Base-by-base conservation (phyloP, 2,113 vertebrate genomes). In the Ivindomyrus marchei region DNA sequence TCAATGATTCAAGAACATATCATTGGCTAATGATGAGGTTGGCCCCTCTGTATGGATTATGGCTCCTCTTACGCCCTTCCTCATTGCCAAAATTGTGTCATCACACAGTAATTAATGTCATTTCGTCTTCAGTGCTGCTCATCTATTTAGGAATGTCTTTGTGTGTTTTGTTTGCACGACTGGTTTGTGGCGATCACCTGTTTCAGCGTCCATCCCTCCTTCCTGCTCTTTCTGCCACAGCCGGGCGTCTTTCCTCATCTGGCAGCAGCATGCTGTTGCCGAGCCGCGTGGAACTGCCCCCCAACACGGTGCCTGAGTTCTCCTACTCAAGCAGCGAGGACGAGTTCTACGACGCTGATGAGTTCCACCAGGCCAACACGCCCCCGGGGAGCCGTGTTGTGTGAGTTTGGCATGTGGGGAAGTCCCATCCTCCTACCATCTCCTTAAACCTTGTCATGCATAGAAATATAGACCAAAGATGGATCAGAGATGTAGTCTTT, bases 271-370 rank as follows among this genome's bases (percentile, higher is more conserved):
- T 98, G 0, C 96, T 97, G 85, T 98, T 97, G 90, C 98, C 98
- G 10, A 96, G 97, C 95, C 97, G 97, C 93, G 97, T 98, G 92
- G 98, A 97, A 93, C 94, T 98, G 90, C 98, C 98, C 92, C 97
- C 97, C 89, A 98, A 97, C 90, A 97, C 98, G 1, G 98, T 99
- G 92, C 98, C 98, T 39, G 98, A 99, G 91, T 99, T 99, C 94
- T 99, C 98, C 83, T 99, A 99, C 90, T 99, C 98, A 2, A 99
- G 98, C 96, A 99, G 98, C 85, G 98, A 99, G 94, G 98, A 99
- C 90, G 98, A 99, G 92, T 99, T 99, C 95, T 99, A 99, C 49
- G 98, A 99, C 47, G 98, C 98, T 8, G 98, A 99, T 89, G 98
- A 99, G 92, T 99, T 97, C 94, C 98, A 98, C 94, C 98, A 98